Evolutionary conservation across 2,113 vertebrate genomes (phyloP).

Genomic region (Corvus cornix): DNA sequence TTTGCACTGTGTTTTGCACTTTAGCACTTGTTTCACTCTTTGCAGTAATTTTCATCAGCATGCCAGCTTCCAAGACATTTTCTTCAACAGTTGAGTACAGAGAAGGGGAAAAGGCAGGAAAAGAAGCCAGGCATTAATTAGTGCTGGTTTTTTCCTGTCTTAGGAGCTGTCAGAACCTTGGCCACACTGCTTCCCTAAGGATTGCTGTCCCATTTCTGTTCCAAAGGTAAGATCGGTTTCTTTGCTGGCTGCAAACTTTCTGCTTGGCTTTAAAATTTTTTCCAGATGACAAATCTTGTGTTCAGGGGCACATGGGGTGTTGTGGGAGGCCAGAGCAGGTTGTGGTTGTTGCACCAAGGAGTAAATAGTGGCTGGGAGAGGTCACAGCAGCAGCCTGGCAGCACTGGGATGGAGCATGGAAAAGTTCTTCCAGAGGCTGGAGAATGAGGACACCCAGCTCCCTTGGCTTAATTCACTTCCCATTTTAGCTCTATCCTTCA

Average conservation of each 20-base stretch:
- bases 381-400: not conserved
- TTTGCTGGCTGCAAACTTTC: not conserved
- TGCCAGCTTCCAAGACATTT: not conserved
- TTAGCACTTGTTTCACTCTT: not conserved
- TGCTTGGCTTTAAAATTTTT: not conserved
- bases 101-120: not conserved
- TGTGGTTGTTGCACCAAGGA: not conserved
- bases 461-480: not conserved
- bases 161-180: not conserved
- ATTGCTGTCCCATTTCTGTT: conserved; percentile 57
- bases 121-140: not conserved
- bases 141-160: not conserved
- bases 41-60: not conserved
- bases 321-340: not conserved
- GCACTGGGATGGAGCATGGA: not conserved
- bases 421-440: not conserved
- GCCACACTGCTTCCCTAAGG: not conserved
- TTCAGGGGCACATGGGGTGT: not conserved
- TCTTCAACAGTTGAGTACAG: not conserved
- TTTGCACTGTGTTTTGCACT: not conserved
- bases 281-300: rapidly evolving
- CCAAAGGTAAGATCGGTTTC: conserved; percentile 47
- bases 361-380: not conserved
- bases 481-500: conserved; percentile 28
- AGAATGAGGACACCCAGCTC: conserved; percentile 19